These are phyloP conservation scores for Caloenas nicobarica DNA, from an alignment of 2,113 vertebrate genomes.

Conservation along the genomic window DNA sequence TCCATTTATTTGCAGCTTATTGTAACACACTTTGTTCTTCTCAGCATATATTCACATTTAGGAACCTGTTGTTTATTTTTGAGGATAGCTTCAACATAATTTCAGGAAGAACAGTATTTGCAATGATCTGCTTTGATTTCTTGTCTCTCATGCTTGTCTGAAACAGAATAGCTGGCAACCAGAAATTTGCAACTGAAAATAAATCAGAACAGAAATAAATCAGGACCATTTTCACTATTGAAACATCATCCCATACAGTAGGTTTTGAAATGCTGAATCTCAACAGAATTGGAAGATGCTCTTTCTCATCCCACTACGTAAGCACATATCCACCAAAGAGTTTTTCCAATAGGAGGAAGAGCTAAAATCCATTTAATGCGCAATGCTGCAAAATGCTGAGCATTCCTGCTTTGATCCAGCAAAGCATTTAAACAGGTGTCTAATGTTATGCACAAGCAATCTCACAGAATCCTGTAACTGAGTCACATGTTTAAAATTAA, in stretches of 20 bases:
- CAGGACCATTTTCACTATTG: background rate
- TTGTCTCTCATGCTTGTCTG: background rate
- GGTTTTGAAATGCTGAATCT: background rate
- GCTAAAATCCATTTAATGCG: background rate
- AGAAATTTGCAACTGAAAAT: background rate
- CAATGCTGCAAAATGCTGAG: conserved; percentile 11
- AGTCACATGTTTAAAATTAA: conserved; percentile 59
- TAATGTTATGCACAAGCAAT: conserved; percentile 46
- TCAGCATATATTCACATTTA: background rate
- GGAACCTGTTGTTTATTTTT: background rate
- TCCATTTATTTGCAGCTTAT: background rate
- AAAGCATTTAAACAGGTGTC: conserved; percentile 44
- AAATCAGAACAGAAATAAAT: background rate
- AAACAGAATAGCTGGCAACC: background rate
- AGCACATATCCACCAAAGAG: background rate
- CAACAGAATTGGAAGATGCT: background rate
- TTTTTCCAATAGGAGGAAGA: background rate
- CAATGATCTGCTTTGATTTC: background rate
- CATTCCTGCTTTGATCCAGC: conserved; percentile 49
- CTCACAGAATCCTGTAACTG: conserved; percentile 6
- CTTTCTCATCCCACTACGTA: background rate
- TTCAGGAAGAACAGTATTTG: background rate
- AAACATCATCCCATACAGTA: background rate
- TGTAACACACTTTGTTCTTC: background rate
- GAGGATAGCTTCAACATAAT: background rate